A percentile compares a stretch with the other conserved stretches of the same genome.
phyloP scores from a whole-genome alignment of 2,113 vertebrate species.

The Spea multiplicata region DNA sequence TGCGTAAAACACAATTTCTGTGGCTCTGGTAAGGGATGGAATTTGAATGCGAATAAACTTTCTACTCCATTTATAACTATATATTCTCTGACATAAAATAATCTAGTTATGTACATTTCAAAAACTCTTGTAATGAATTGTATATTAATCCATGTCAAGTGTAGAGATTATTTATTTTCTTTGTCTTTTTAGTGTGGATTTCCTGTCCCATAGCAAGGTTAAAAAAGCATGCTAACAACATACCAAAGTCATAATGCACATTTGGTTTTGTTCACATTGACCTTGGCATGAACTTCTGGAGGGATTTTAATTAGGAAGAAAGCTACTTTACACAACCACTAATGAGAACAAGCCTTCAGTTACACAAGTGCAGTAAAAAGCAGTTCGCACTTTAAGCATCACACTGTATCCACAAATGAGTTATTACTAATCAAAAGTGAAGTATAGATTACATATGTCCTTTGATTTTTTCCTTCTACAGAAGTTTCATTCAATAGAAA shows the following conservation, averaged over 20 bases:
- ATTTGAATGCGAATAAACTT: not conserved
- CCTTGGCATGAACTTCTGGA: slow-evolving; percentile 43
- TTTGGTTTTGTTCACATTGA: slow-evolving; percentile 48
- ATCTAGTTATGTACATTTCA: not conserved
- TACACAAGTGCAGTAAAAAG: slow-evolving; percentile 37
- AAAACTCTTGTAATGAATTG: not conserved
- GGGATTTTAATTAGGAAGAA: slow-evolving; percentile 48
- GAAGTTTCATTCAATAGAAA: not conserved
- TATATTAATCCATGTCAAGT: not conserved
- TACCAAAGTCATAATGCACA: slow-evolving; percentile 44
- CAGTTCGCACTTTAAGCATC: slow-evolving; percentile 20
- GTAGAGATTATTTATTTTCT: slow-evolving; percentile 17
- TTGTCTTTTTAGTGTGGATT: not conserved
- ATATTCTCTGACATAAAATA: not conserved
- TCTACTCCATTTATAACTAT: not conserved
- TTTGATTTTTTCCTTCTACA: slow-evolving; percentile 3
- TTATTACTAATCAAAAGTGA: slow-evolving; percentile 6
- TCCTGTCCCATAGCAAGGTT: slow-evolving; percentile 29
- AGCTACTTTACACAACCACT: slow-evolving; percentile 44
- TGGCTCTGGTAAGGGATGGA: not conserved
- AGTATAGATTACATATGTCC: slow-evolving; percentile 3
- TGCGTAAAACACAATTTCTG: not conserved
- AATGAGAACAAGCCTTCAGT: slow-evolving; percentile 47
- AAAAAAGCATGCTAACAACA: slow-evolving; percentile 28
- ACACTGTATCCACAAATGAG: slow-evolving; percentile 10